Evolutionary conservation across 2,113 vertebrate species (phyloP), one percentile per base, ranked within the genome.

Genomic region (Scophthalmus maximus): DNA sequence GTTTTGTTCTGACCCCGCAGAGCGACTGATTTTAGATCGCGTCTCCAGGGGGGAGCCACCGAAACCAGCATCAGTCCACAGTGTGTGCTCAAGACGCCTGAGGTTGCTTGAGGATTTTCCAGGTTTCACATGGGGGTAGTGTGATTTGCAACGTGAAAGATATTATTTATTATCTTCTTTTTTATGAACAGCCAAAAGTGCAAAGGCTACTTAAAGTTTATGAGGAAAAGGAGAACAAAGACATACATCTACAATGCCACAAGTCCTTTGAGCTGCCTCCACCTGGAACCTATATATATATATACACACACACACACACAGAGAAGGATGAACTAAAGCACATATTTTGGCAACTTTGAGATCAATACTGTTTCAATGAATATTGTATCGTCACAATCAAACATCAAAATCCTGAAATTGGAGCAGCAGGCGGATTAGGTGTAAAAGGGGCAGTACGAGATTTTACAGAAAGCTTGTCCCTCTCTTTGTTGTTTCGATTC

Each of bases 11-110:
- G 63, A 78, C 64, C 84, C 69, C 18, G 18, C 50, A 59, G 65
- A 75, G 65, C 34, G 73, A 82, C 73, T 79, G 63, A 74, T 63
- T 85, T 77, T 69, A 67, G 40, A 61, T 51, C 10, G 3, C 46
- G 57, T 73, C 83, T 81, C 71, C 30, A 20, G 75, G 63, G 75
- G 63, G 76, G 23, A 76, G 34, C 9, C 18, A 14, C 29, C 22
- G 61, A 72, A 47, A 50, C 50, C 9, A 20, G 55, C 69, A 68
- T 38, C 56, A 36, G 47, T 36, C 49, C 29, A 17, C 40, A 29
- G 58, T 17, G 12, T 27, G 32, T 44, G 40, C 17, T 25, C 30
- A 17, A 58, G 38, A 25, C 26, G 42, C 42, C n/a, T n/a, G n/a
- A 66, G 32, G 15, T 34, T 62, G 8, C n/a, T 42, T 20, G 27